Evolutionary conservation across 1,140 invertebrate genomes (phyloP), one percentile per base, ranked within the genome.

Genomic region (Drepana arcuata): DNA sequence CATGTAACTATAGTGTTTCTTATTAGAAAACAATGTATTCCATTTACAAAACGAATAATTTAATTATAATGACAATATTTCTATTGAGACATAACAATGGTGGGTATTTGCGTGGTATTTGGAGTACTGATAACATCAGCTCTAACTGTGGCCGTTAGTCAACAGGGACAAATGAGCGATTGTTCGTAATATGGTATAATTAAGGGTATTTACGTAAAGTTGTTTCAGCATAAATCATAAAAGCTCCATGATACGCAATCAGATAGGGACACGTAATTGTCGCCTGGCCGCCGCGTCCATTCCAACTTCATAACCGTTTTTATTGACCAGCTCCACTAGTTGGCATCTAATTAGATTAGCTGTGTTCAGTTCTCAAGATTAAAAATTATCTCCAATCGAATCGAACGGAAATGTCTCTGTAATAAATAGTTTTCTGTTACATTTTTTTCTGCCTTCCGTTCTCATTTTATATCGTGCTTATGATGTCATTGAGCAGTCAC

Each of bases 331-430:
- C 57, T 48, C 27, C 38, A 58, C 47, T 49, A 46, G 46, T 51
- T 48, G 41, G 49, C 58, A 56, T 61, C 63, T 64, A 58, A 67
- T 64, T 67, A 53, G 60, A 64, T 61, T 67, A 56, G 48, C 49
- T 32, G 26, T 32, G 34, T 28, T 49, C 51, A 41, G 37, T 33
- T 57, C 27, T 48, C 38, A 29, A 51, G 47, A 54, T 62, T 60
- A 51, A 59, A 63, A 61, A 58, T 52, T 67, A 61, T 64, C 53
- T 57, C 36, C 12, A 37, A 55, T 60, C 49, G 29, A 46, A 56
- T 42, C 38, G 48, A 63, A 56, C 63, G 63, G 60, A 67, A 67
- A 67, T 58, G 56, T 61, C 51, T 37, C 28, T 52, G 50, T 53
- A 55, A 61, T 67, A 61, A 67, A 63, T 51, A 44, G 45, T 60